Percentiles rank a stretch among this genome's conserved stretches.
phyloP scores from a whole-genome alignment of 2,888 invertebrate species.

The Tanaodytes sp. region DNA sequence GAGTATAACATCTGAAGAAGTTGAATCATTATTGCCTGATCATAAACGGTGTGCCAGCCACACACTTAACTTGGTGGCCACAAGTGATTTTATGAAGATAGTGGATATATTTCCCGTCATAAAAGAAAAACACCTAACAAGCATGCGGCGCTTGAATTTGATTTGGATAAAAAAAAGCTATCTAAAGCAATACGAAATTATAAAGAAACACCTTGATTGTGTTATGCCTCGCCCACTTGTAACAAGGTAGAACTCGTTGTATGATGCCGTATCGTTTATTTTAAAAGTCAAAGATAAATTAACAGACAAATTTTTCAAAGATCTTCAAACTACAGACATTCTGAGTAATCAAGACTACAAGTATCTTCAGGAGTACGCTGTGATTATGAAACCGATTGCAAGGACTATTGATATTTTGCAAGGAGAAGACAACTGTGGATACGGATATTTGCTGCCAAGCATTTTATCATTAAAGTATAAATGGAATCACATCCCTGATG shows the following conservation, averaged over 20 bases:
- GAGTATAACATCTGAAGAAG: too few relatives aligned
- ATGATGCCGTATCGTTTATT: neutral
- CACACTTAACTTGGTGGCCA: conserved; percentile 89
- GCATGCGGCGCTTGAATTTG: neutral
- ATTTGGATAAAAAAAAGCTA: conserved; percentile 5
- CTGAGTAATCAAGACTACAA: neutral
- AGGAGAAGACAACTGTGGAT: neutral
- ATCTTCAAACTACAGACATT: neutral
- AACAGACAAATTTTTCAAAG: neutral
- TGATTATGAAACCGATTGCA: neutral
- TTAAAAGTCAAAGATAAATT: conserved; percentile 6
- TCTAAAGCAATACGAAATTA: neutral
- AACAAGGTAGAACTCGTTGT: conserved; percentile 13
- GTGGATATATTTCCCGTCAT: neutral
- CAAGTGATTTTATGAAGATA: neutral
- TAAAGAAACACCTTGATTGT: neutral
- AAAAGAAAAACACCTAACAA: neutral
- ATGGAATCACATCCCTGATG: too few relatives aligned
- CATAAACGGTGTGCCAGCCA: conserved; percentile 16
- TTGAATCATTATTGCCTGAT: too few relatives aligned
- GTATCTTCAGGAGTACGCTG: neutral
- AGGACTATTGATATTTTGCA: neutral
- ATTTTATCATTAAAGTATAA: too few relatives aligned
- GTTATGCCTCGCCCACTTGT: neutral
- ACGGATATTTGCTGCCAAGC: neutral